Base-by-base conservation (phyloP, 2,113 vertebrate species). In the Phasianus colchicus region DNA sequence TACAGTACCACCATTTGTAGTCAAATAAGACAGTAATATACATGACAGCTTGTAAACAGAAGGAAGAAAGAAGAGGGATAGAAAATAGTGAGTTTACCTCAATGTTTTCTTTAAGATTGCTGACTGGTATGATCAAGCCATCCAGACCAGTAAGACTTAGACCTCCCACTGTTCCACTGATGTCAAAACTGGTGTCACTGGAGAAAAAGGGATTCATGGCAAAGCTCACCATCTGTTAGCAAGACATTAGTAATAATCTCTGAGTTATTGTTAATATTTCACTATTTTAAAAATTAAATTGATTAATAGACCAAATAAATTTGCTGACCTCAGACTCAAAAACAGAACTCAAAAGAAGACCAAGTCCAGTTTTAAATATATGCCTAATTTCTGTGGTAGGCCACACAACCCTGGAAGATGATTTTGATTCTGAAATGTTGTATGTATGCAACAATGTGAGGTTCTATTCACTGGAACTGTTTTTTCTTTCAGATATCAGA, bases 161-260 rank as follows among this genome's bases (percentile, higher is more conserved):
- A 10, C 98, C 98, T 78, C 98, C 99, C 18, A 99, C 98, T 38
- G 97, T 96, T 95, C 99, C 98, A 11, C 97, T 98, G 97, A 99
- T 97, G 40, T 96, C 86, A 65, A 98, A 97, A 10, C 75, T 97
- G 45, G 66, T 61, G 20, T 97, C 93, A 63, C 69, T 93, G 96
- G 97, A 97, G 27, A 97, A 96, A 92, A 98, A 99, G 10, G 99
- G 99, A 91, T 98, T 99, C 88, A 96, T 88, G 11, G 97, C 97
- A 95, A 99, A 99, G 96, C 98, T 99, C 97, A 98, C 98, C 99
- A 99, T 99, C 99, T 99, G 82, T 78, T 57, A 93, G 93, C 12
- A 69, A 86, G 58, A 83, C 69, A 65, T 57, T 20, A 78, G 66
- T 43, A 83, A 50, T 54, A 25, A 90, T 57, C 8, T 72, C 36